Base-by-base conservation (phyloP, 1,140 invertebrate species). In the Wasmannia auropunctata region DNA sequence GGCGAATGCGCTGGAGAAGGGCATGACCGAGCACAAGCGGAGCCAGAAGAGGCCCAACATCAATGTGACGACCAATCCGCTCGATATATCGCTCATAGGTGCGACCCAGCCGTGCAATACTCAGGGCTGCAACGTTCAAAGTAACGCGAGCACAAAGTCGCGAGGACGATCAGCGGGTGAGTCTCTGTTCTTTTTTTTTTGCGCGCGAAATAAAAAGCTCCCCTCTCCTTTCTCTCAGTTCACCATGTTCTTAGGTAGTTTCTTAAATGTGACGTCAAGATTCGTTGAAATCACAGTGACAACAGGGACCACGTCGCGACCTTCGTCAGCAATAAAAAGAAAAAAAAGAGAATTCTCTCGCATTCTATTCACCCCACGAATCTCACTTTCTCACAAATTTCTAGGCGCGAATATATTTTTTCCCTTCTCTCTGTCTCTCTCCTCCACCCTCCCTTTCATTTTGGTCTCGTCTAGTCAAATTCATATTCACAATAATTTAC, bases 21-120 rank as follows among this genome's bases (percentile, higher is more conserved):
- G 31, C 14, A n/a, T 22, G 11, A 49, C 56, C 60, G 87, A 70
- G 3, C 86, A 54, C 0, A 85, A 70, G 92, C 91, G 37, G n/a
- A 56, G 22, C 67, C 93, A 86, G 0, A 88, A 79, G 34, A 96
- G 95, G 37, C 96, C 96, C 0, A 96, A 96, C 92, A 96, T 96
- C 79, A 96, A 96, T 92, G 96, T 96, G 4, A 96, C 96, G 31
- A 96, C 96, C 4, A 96, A 96, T 88, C 96, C 96, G 0, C 90
- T 96, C 69, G 96, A 96, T 88, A 95, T 95, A 58, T 95, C 95
- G 37, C 87, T 95, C 43, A 81, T 90, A 31, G 80, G 51, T 6
- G 22, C 60, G 6, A 63, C 58, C 1, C 56, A 63, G 7, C 16
- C 86, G 43, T 93, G 92, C 79, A 86, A 87, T 51, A 74, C 90